phyloP scores from a whole-genome alignment of 2,888 invertebrate species.

The Ichneumon xanthorius region DNA sequence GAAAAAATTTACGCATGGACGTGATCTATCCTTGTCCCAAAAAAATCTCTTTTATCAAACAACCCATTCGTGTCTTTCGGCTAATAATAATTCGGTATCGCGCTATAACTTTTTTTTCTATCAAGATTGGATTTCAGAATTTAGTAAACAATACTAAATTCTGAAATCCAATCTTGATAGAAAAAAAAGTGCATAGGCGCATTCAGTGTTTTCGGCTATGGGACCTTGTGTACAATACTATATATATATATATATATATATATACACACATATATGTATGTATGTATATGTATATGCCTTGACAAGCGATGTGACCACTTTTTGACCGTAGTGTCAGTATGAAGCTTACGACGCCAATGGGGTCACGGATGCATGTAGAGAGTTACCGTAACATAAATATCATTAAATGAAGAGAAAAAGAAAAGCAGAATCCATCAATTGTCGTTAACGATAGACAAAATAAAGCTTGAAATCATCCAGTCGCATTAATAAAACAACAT shows the following conservation, averaged over 20 bases:
- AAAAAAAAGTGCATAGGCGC: no score
- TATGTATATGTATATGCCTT: conserved; percentile 49
- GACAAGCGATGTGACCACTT: conserved; percentile 41
- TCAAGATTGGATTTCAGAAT: conserved; percentile 33
- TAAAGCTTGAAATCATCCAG: conserved; percentile 35
- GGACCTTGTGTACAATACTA: conserved; percentile 15
- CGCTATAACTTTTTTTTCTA: conserved; percentile 22
- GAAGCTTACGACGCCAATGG: no score
- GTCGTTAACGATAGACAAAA: conserved; percentile 15
- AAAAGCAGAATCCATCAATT: conserved; percentile 29
- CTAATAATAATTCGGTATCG: conserved; percentile 6
- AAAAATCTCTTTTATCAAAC: neutral
- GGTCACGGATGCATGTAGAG: conserved; percentile 48
- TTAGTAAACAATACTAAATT: no score
- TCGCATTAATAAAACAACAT: conserved; percentile 49
- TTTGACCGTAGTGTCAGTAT: no score
- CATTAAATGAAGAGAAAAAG: conserved; percentile 22
- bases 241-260: conserved; percentile 25
- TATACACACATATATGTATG: no score
- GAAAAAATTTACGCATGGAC: neutral
- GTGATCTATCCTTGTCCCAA: neutral
- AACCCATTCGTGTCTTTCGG: neutral
- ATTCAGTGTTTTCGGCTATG: conserved; percentile 55
- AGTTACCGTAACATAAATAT: conserved; percentile 32
- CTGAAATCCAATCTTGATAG: no score